Evolutionary conservation across 2,797 vertebrate genomes (phyloP).

Genomic region (Betta splendens): DNA sequence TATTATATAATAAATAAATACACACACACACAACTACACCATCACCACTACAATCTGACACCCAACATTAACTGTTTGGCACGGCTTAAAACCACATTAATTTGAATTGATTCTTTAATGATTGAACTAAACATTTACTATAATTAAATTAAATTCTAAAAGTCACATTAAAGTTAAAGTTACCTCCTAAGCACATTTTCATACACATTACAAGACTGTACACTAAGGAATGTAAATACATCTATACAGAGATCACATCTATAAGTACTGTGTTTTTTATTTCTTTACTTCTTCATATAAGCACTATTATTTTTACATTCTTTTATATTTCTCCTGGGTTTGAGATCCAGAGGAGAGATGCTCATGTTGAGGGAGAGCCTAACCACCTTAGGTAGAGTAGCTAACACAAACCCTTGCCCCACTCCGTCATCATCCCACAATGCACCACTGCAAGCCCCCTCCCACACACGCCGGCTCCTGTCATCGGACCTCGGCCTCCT

Average conservation of each 20-base stretch:
- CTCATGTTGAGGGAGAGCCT: background rate
- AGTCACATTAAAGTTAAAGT: background rate
- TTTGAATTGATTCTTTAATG: background rate
- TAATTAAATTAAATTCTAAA: slow-evolving; percentile 1
- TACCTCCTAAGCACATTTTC: background rate
- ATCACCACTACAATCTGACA: background rate
- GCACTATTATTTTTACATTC: too few relatives aligned
- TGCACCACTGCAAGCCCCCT: background rate
- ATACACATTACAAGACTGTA: background rate
- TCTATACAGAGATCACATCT: too few relatives aligned
- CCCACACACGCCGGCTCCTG: slow-evolving; percentile 7
- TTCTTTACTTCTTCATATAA: too few relatives aligned
- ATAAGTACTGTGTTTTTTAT: background rate
- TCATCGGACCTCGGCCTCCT: slow-evolving; percentile 32
- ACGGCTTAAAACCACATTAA: background rate
- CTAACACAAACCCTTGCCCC: background rate
- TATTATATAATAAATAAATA: slow-evolving; percentile 20
- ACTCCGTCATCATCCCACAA: slow-evolving; percentile 10
- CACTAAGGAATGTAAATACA: slow-evolving; percentile 13
- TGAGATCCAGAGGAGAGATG: slow-evolving; percentile 38
- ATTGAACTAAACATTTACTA: too few relatives aligned
- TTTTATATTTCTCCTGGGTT: slow-evolving; percentile 7
- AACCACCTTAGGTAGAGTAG: slow-evolving; percentile 8
- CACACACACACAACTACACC: slow-evolving; percentile 4
- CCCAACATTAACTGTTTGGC: background rate